Base-by-base conservation (phyloP, 1,140 invertebrate species). In the Drosophila navojoa region DNA sequence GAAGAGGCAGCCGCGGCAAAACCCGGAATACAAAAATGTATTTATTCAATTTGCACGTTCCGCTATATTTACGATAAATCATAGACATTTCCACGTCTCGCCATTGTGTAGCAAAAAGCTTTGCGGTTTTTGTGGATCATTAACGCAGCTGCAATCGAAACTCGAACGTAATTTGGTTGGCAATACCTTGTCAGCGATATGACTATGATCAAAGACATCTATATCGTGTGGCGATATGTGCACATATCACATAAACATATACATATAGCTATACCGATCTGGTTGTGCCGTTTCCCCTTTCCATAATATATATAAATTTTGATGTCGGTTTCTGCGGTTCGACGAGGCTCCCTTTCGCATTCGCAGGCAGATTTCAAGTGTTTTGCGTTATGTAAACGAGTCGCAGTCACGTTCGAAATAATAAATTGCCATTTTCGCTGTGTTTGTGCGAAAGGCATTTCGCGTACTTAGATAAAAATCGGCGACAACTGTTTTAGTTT, bases 311-410 rank as follows among this genome's bases (percentile, higher is more conserved):
- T 61, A 44, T 15, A 44, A 40, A 32, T 71, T 75, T 79, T 58
- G 67, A 1, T 71, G 69, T 76, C 40, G 71, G 70, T 72, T 81
- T 76, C 45, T 87, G 84, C 55, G 76, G 79, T 89, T 73, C 35
- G 35, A 38, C 35, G 35, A 38, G 35, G 35, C 35, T 38, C 35
- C 64, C 69, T 54, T 32, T 25, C 44, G 40, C 49, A 35, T 69
- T 38, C 13, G 38, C 67, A 67, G 61, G 61, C 74, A 86, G 77
- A 81, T 85, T 86, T 84, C 79, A 87, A 87, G 79, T 89, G 67
- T 71, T 72, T 52, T 61, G 47, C 42, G 50, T 84, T 89, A 87
- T 87, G 84, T 87, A 87, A 87, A 89, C 84, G 74, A 73, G 52
- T 70, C 64, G 70, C 64, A 77, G 73, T 86, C 82, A 87, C 82